phyloP scores from a whole-genome alignment of 2,797 vertebrate species.

The Arctocebus calabarensis region DNA sequence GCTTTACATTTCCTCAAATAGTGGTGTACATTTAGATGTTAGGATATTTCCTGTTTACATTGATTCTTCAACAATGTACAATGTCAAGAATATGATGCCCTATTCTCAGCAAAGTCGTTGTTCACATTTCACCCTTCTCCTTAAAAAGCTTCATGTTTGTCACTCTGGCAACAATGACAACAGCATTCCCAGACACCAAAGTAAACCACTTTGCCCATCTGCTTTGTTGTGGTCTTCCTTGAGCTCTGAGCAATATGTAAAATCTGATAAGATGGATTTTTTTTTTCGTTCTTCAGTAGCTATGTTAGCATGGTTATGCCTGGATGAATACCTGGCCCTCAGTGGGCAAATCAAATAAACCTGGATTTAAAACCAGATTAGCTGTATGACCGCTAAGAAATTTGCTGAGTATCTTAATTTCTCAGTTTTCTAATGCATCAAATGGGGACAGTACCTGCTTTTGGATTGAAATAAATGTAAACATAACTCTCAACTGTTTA shows the following conservation, averaged over 20 bases:
- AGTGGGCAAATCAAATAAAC: not conserved
- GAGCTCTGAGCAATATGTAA: not conserved
- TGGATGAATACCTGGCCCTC: not conserved
- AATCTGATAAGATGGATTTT: not conserved
- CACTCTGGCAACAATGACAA: not conserved
- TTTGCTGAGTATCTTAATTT: not conserved
- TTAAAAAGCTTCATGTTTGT: not conserved
- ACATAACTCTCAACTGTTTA: not conserved
- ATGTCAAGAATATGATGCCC: not conserved
- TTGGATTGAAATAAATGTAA: not conserved
- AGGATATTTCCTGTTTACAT: not conserved
- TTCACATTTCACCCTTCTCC: not conserved
- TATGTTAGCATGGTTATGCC: not conserved
- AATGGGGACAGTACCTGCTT: not conserved
- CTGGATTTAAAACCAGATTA: not conserved
- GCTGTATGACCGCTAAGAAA: not conserved
- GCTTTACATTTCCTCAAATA: not conserved
- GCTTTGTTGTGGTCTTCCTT: not conserved
- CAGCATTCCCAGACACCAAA: not conserved
- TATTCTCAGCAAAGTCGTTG: not conserved
- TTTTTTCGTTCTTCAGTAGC: not conserved
- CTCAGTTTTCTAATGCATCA: not conserved
- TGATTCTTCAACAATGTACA: slow-evolving; percentile 23
- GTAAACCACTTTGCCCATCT: not conserved
- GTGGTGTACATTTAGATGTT: not conserved